Conservation (phyloP, 2,888 invertebrate species). For the Formica aserva region DNA sequence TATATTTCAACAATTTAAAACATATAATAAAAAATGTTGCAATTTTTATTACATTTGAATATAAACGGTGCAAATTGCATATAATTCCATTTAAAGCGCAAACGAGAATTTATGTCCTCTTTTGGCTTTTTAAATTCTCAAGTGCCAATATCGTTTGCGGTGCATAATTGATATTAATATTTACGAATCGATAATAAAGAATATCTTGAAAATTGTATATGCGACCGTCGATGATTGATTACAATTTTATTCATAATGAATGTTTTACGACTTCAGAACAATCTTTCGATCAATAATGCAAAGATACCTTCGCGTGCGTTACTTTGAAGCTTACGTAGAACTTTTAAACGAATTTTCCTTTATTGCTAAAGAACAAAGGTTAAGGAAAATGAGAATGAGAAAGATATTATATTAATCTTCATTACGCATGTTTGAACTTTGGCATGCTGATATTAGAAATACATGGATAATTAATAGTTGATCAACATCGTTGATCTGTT, state of each 20-base stretch:
- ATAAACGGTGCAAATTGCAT: neutral
- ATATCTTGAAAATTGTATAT: slow-evolving; percentile 13
- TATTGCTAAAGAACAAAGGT: neutral
- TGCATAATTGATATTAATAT: slow-evolving; percentile 68
- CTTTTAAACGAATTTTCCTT: slow-evolving; percentile 56
- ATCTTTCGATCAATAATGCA: neutral
- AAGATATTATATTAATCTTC: slow-evolving; percentile 66
- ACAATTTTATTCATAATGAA: slow-evolving; percentile 42
- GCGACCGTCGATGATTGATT: neutral
- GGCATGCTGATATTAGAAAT: slow-evolving; percentile 14
- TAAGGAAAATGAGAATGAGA: neutral
- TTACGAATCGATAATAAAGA: slow-evolving; percentile 49
- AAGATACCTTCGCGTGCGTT: neutral
- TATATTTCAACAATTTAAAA: neutral
- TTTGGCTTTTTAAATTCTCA: slow-evolving; percentile 28
- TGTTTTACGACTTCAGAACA: slow-evolving; percentile 16
- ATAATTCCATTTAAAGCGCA: neutral
- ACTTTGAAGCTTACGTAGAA: neutral
- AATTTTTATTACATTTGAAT: neutral
- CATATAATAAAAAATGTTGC: neutral
- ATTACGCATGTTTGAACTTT: slow-evolving; percentile 69
- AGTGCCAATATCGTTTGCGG: slow-evolving; percentile 19
- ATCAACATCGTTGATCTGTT: slow-evolving; percentile 31
- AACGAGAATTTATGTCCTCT: neutral
- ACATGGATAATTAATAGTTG: slow-evolving; percentile 59